A percentile compares a stretch with the other conserved stretches of the same genome.
Conservation (phyloP, 53 echinoderm and acorn worm species). For the Pentamera pediparva region DNA sequence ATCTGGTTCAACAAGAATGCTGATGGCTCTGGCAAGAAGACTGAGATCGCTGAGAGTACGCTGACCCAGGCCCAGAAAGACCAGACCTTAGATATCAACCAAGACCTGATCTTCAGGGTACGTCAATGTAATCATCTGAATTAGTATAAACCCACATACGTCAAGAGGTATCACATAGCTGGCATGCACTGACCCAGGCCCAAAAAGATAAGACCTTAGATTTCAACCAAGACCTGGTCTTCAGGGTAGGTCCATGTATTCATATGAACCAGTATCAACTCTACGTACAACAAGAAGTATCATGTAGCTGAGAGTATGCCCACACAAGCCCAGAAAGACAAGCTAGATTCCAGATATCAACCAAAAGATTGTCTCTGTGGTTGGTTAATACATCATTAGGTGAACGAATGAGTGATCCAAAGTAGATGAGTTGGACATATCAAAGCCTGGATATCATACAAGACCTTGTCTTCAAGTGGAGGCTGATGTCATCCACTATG, state of each 20-base stretch:
- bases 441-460: too few species aligned
- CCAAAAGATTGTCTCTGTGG: constrained; percentile 6
- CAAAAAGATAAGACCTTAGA: constrained; percentile 6
- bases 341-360: constrained; percentile 7
- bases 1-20: constrained; percentile 23
- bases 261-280: too few species aligned
- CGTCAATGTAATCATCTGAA: not conserved
- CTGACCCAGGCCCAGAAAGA: not conserved
- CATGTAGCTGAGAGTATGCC: not conserved
- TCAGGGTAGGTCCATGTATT: not conserved
- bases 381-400: too few species aligned
- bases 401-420: too few species aligned
- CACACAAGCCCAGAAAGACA: not conserved
- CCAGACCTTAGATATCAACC: constrained; percentile 6
- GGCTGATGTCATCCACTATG: too few species aligned
- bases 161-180: not conserved
- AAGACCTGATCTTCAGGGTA: constrained; percentile 14
- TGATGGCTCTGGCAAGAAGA: constrained; percentile 23
- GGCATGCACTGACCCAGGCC: not conserved
- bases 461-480: too few species aligned
- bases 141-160: too few species aligned
- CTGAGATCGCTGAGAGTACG: not conserved
- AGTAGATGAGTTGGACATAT: too few species aligned
- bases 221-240: constrained; percentile 9
- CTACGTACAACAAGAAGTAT: constrained; percentile 12